A percentile compares a stretch with the other conserved stretches of the same genome.
Conservation (phyloP, 2,113 vertebrate genomes). For the Cynopterus brachyotis region DNA sequence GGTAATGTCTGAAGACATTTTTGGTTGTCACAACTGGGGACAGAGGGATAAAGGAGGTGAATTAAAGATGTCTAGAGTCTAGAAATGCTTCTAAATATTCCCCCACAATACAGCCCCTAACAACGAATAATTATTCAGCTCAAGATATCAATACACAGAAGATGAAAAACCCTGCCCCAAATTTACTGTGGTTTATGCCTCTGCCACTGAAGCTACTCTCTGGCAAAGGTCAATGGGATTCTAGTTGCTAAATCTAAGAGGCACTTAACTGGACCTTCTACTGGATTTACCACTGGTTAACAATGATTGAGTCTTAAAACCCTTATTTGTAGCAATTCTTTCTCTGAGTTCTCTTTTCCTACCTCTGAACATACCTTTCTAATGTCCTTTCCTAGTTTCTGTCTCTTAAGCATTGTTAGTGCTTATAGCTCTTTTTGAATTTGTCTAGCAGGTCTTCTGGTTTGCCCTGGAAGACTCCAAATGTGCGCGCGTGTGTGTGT, state of each 20-base stretch:
- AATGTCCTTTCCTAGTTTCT: neutral
- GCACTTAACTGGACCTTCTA: neutral
- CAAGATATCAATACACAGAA: neutral
- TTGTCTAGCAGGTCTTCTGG: too few relatives aligned
- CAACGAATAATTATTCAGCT: neutral
- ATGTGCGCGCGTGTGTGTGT: too few relatives aligned
- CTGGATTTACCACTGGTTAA: neutral
- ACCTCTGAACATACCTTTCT: neutral
- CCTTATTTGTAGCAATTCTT: neutral
- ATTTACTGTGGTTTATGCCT: neutral
- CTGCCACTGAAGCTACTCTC: neutral
- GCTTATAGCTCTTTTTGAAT: too few relatives aligned
- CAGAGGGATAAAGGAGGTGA: fast-evolving
- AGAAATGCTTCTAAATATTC: neutral
- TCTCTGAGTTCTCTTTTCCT: neutral
- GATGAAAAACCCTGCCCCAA: neutral
- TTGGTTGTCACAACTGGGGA: neutral
- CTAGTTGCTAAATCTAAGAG: neutral
- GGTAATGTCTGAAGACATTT: neutral
- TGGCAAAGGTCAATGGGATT: neutral
- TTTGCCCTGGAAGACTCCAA: too few relatives aligned
- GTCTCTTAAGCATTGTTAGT: neutral
- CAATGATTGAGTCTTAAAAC: neutral
- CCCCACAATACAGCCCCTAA: neutral
- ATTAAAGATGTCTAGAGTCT: neutral